phyloP scores from a whole-genome alignment of 2,113 vertebrate species.

The Chitala chitala region DNA sequence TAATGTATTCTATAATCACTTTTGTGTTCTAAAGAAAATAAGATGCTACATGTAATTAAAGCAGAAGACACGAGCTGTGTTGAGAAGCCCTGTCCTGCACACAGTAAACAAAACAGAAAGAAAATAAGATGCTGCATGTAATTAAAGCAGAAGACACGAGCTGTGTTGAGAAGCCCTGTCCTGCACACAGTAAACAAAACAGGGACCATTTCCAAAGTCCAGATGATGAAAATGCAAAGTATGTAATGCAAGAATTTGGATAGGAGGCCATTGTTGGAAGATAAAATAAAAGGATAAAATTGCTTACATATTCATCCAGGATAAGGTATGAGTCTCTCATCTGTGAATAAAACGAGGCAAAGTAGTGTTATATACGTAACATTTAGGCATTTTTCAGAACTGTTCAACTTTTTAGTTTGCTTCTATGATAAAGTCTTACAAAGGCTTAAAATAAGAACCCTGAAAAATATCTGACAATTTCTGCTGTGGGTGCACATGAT shows the following conservation, averaged over 20 bases:
- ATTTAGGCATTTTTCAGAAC: no score
- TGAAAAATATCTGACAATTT: no score
- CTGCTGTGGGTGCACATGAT: no score
- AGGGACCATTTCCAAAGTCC: neutral
- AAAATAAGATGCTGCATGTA: neutral
- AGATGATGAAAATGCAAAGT: neutral
- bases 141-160: neutral
- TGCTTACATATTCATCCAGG: constrained; percentile 96
- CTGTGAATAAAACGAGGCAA: constrained; percentile 55
- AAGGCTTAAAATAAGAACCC: neutral
- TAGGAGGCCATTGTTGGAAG: neutral
- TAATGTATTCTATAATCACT: neutral
- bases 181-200: neutral
- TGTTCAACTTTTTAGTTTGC: no score
- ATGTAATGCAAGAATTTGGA: neutral
- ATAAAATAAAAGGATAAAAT: neutral
- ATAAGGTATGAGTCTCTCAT: constrained; percentile 96
- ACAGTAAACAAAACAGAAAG: neutral
- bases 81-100: neutral
- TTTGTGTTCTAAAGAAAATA: neutral
- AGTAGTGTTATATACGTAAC: no score
- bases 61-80: neutral
- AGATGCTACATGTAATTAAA: neutral
- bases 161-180: neutral
- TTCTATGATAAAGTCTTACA: no score